Percentiles rank a stretch among this genome's conserved stretches.
Conservation (phyloP, 2,888 invertebrate species). For the Drosophila seclusa region DNA sequence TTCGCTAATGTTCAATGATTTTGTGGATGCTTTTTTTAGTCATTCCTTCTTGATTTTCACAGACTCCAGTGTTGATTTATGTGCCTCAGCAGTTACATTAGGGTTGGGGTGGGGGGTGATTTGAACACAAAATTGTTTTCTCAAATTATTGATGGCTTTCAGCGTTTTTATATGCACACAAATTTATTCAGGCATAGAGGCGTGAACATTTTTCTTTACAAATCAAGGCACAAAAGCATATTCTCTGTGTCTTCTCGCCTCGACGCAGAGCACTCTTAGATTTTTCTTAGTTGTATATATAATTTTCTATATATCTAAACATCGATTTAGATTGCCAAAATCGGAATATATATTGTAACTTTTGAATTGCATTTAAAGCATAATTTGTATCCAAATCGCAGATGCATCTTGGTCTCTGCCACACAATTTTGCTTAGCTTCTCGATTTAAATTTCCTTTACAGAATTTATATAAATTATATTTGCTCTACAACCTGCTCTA, state of each 20-base stretch:
- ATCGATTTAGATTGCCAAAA: slow-evolving; percentile 36
- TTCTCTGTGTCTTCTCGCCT: neutral
- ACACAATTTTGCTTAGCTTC: neutral
- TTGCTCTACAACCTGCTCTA: neutral
- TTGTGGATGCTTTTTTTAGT: slow-evolving; percentile 60
- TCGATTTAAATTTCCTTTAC: neutral
- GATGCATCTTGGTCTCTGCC: neutral
- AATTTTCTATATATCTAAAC: slow-evolving; percentile 73
- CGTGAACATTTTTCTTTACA: slow-evolving; percentile 66
- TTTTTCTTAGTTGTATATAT: slow-evolving; percentile 58
- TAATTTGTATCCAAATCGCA: neutral
- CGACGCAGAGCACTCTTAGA: neutral
- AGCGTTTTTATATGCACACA: slow-evolving; percentile 56
- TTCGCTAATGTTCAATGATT: slow-evolving; percentile 64
- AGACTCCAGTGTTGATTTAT: slow-evolving; percentile 17
- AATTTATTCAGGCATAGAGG: slow-evolving; percentile 76
- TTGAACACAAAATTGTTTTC: slow-evolving; percentile 46
- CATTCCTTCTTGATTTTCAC: slow-evolving; percentile 6
- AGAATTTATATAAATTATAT: neutral
- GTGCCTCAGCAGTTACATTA: slow-evolving; percentile 13
- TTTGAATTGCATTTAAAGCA: neutral
- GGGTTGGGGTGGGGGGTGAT: slow-evolving; percentile 24
- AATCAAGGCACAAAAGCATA: slow-evolving; percentile 30
- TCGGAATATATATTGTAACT: neutral
- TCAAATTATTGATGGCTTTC: slow-evolving; percentile 41